phyloP scores from a whole-genome alignment of 2,113 vertebrate genomes.

The Oostethus manadensis region DNA sequence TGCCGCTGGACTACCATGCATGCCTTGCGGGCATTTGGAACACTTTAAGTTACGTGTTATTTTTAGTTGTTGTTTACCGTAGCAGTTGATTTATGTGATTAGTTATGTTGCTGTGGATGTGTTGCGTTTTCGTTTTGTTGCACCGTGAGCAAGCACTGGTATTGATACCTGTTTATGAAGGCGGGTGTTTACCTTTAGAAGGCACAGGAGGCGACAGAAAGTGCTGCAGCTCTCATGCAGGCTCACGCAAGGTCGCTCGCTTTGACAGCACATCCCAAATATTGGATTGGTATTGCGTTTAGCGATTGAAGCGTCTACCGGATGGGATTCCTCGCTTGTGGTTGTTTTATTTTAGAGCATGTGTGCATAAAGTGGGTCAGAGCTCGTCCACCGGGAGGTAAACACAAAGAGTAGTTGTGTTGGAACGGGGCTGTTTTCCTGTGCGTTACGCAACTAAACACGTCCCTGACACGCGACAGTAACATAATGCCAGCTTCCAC shows the following conservation, averaged over 20 bases:
- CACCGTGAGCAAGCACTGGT: no score
- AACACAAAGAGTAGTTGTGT: conserved; percentile 35
- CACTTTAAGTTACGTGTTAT: no score
- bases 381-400: conserved; percentile 44
- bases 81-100: no score
- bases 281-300: conserved; percentile 42
- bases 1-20: no score
- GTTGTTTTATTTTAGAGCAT: background rate
- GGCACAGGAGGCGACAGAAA: conserved; percentile 19
- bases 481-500: no score
- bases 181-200: conserved; percentile 15
- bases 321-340: conserved; percentile 20
- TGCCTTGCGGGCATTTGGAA: no score
- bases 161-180: no score
- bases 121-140: no score
- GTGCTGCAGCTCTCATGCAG: conserved; percentile 23
- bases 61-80: no score
- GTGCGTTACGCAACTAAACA: conserved; percentile 52
- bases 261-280: conserved; percentile 41
- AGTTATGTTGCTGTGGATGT: no score
- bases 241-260: conserved; percentile 26
- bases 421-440: conserved; percentile 40
- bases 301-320: conserved; percentile 45
- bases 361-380: conserved; percentile 50
- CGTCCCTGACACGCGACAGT: conserved; percentile 12